These are phyloP conservation scores for Bombus difficillimus DNA, from an alignment of 1,140 invertebrate species.

Conservation along the genomic window DNA sequence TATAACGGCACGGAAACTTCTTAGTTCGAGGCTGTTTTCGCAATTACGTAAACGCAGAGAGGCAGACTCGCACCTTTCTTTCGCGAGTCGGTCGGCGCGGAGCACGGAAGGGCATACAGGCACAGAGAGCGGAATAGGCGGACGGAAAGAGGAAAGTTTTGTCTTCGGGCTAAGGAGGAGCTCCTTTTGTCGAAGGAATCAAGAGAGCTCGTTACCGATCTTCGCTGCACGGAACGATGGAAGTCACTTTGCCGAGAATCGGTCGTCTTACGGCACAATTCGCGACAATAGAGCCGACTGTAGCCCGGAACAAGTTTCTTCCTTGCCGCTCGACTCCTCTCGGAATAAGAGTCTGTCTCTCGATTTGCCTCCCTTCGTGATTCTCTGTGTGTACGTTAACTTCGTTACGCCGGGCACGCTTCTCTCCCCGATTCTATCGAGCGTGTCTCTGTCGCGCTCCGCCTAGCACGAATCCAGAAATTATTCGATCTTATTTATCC, in stretches of 20 bases:
- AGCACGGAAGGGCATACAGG: not conserved
- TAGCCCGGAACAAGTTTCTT: slow-evolving; percentile 45
- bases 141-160: slow-evolving; percentile 14
- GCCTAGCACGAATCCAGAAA: too few relatives aligned
- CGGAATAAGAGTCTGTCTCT: slow-evolving; percentile 1
- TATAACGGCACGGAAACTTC: slow-evolving; percentile 29
- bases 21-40: slow-evolving; percentile 30
- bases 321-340: slow-evolving; percentile 11
- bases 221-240: slow-evolving; percentile 33
- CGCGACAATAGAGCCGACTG: slow-evolving; percentile 49
- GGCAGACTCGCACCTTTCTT: not conserved
- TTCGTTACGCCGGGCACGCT: slow-evolving; percentile 49
- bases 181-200: slow-evolving; percentile 43
- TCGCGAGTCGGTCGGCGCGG: not conserved
- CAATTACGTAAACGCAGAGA: slow-evolving; percentile 37
- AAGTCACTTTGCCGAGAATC: slow-evolving; percentile 33
- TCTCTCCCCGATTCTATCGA: slow-evolving; percentile 21
- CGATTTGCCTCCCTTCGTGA: slow-evolving; percentile 44
- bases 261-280: slow-evolving; percentile 28
- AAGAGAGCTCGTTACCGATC: slow-evolving; percentile 47
- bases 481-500: too few relatives aligned
- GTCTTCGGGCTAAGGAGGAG: not conserved
- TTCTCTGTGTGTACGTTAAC: slow-evolving; percentile 50
- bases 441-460: not conserved
- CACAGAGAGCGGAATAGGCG: not conserved